These are phyloP conservation scores for Catharus fuscescens DNA, from an alignment of 2,113 vertebrate species.

Conservation along the genomic window DNA sequence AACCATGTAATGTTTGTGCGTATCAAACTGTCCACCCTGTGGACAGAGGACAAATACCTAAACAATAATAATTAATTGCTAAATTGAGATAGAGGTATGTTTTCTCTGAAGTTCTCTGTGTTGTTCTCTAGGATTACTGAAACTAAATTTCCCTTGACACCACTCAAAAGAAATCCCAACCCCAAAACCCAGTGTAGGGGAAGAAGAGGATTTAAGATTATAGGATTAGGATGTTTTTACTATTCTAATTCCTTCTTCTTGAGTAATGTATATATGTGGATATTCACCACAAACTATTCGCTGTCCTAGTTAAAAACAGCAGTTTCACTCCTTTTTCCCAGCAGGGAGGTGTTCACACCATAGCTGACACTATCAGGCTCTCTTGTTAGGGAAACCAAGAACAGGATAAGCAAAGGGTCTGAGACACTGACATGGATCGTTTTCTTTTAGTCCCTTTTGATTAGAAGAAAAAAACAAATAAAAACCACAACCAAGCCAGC, in stretches of 20 bases:
- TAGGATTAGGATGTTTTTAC: background rate
- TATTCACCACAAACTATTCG: background rate
- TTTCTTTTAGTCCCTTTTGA: background rate
- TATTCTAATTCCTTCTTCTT: slow-evolving; percentile 33
- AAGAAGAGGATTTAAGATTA: background rate
- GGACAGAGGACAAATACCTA: background rate
- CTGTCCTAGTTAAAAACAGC: background rate
- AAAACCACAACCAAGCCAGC: background rate
- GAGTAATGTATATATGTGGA: background rate
- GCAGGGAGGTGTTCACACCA: background rate
- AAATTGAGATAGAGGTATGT: background rate
- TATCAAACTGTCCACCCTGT: background rate
- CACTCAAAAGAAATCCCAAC: background rate
- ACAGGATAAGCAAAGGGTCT: background rate
- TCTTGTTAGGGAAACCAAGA: background rate
- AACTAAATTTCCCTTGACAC: background rate
- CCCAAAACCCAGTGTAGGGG: background rate
- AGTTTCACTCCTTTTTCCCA: slow-evolving; percentile 12
- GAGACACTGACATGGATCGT: background rate
- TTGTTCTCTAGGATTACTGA: background rate
- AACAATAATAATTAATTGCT: background rate
- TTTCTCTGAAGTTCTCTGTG: background rate
- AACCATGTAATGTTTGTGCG: fast-evolving
- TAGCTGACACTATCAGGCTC: background rate
- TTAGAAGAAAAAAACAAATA: background rate